Evolutionary conservation across 2,797 vertebrate genomes (phyloP).

Genomic region (Cacajao melanocephalus): DNA sequence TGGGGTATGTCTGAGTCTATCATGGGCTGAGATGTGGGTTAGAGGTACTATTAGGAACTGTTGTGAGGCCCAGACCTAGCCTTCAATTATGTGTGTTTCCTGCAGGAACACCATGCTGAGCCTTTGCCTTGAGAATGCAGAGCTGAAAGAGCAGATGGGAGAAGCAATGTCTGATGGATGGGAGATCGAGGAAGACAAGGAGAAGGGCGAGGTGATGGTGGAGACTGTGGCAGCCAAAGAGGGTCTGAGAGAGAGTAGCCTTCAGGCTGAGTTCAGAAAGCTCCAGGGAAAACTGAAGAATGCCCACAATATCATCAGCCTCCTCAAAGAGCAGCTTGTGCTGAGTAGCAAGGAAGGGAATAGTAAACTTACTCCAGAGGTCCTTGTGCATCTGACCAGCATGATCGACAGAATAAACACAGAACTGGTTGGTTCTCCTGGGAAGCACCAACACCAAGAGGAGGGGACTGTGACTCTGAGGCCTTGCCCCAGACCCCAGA

Average conservation of each 20-base stretch:
- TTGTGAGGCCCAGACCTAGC: rapidly evolving
- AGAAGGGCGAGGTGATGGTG: slow-evolving; percentile 45
- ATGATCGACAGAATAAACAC: slow-evolving; percentile 40
- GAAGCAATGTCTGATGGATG: slow-evolving; percentile 83
- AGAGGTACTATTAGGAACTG: too few relatives aligned
- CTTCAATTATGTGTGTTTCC: not conserved
- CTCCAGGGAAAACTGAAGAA: slow-evolving; percentile 77
- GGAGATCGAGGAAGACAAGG: slow-evolving; percentile 78
- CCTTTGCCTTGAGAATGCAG: slow-evolving; percentile 88
- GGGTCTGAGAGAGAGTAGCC: slow-evolving; percentile 66
- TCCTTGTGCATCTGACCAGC: slow-evolving; percentile 53
- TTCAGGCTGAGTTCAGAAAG: slow-evolving; percentile 77
- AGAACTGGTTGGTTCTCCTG: slow-evolving; percentile 67
- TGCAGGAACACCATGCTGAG: slow-evolving; percentile 90
- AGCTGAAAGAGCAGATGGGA: slow-evolving; percentile 86
- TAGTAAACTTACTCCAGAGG: slow-evolving; percentile 63
- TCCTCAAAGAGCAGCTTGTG: slow-evolving; percentile 80
- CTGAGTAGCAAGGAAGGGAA: slow-evolving; percentile 57
- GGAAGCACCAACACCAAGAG: slow-evolving; percentile 81
- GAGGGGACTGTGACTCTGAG: slow-evolving; percentile 78
- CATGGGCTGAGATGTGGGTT: not conserved
- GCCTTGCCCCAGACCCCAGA: slow-evolving; percentile 77
- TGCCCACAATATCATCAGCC: slow-evolving; percentile 53
- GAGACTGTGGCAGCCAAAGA: slow-evolving; percentile 13
- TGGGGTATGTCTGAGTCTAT: not conserved